A percentile compares a stretch with the other conserved stretches of the same genome.
Evolutionary conservation across 2,888 invertebrate genomes (phyloP).

Genomic region (Noctua janthe): DNA sequence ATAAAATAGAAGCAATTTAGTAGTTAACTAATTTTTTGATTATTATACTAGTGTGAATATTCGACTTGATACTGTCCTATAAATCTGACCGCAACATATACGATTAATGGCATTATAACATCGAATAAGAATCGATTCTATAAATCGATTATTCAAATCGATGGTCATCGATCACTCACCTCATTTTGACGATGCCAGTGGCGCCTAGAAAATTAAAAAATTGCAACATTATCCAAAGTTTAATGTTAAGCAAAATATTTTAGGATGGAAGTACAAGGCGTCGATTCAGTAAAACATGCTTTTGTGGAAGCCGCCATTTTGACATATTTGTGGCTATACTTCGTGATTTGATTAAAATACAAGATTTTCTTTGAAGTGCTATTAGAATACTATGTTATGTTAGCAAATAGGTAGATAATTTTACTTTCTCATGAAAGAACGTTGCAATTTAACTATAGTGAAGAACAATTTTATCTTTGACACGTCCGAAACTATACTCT

Average conservation of each 20-base stretch:
- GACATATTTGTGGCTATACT: constrained; percentile 33
- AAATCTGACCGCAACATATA: constrained; percentile 46
- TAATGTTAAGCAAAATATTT: constrained; percentile 83
- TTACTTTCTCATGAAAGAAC: constrained; percentile 53
- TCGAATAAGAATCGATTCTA: constrained; percentile 19
- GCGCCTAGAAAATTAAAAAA: constrained; percentile 62
- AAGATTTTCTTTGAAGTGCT: constrained; percentile 58
- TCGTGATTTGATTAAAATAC: constrained; percentile 38
- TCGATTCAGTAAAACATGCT: constrained; percentile 48
- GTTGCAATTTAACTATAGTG: constrained; percentile 53
- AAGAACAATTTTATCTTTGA: constrained; percentile 59
- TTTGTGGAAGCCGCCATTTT: constrained; percentile 42
- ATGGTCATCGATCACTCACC: constrained; percentile 47
- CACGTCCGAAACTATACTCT: constrained; percentile 33
- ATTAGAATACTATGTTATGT: constrained; percentile 54
- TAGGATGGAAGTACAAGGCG: constrained; percentile 82
- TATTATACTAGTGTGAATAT: constrained; percentile 62
- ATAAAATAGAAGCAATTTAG: constrained; percentile 64
- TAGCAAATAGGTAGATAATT: constrained; percentile 50
- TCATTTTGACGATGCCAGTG: constrained; percentile 65
- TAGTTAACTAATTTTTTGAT: constrained; percentile 62
- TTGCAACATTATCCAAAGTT: constrained; percentile 85
- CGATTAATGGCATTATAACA: constrained; percentile 6
- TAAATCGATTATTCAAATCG: constrained; percentile 33
- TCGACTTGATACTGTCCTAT: constrained; percentile 60